A percentile compares a stretch with the other conserved stretches of the same genome.
phyloP scores from a whole-genome alignment of 92 coral and sea anemone species.

The Micromussa lordhowensis region DNA sequence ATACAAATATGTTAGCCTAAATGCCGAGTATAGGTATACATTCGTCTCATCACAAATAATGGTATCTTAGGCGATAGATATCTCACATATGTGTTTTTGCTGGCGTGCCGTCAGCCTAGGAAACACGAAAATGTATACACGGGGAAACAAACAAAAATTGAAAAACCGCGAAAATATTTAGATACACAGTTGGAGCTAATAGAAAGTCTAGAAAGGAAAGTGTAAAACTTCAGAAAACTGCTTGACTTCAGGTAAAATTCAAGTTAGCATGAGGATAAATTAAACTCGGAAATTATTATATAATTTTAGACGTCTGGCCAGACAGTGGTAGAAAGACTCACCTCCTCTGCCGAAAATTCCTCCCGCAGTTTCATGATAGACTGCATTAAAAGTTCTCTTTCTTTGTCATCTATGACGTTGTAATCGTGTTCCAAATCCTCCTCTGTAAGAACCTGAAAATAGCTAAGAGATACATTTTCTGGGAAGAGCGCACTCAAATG shows the following conservation, averaged over 20 bases:
- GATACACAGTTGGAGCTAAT: neutral
- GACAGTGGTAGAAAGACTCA: conserved; percentile 16
- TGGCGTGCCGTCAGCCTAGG: neutral
- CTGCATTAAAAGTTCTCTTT: conserved; percentile 83
- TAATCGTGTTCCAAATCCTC: conserved; percentile 96
- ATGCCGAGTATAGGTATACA: neutral
- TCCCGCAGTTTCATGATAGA: conserved; percentile 78
- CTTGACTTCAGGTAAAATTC: neutral
- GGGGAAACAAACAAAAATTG: conserved; percentile 19
- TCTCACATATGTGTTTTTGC: neutral
- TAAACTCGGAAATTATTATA: neutral
- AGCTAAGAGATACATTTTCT: conserved; percentile 71
- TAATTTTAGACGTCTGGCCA: neutral
- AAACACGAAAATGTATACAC: neutral
- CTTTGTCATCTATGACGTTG: conserved; percentile 78
- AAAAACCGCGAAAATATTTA: neutral
- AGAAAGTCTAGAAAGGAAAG: neutral
- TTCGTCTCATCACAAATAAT: neutral
- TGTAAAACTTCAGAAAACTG: neutral
- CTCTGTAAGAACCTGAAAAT: conserved; percentile 84
- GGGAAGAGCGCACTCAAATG: conserved; percentile 86
- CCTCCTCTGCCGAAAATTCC: conserved; percentile 89
- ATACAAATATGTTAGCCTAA: neutral
- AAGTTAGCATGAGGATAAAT: neutral
- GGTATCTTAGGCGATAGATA: neutral